A percentile compares a stretch with the other conserved stretches of the same genome.
Evolutionary conservation across 2,888 invertebrate species (phyloP).

Genomic region (Dryadula phaetusa): DNA sequence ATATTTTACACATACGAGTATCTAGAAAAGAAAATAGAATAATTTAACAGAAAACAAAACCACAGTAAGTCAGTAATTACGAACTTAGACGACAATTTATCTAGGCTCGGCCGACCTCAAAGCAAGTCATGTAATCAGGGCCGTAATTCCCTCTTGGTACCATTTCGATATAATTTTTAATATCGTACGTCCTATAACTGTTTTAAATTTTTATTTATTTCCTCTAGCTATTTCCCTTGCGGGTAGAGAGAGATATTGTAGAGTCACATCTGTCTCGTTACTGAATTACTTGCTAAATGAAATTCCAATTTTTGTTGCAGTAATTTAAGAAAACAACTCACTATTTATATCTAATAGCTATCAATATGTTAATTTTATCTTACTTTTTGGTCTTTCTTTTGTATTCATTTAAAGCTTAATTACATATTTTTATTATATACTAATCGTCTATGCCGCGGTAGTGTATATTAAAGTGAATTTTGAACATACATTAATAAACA

Average conservation of each 20-base stretch:
- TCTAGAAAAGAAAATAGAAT: slow-evolving; percentile 9
- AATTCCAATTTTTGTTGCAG: background rate
- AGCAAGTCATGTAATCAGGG: slow-evolving; percentile 22
- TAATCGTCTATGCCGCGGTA: too few relatives aligned
- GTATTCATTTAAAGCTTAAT: too few relatives aligned
- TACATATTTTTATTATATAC: too few relatives aligned
- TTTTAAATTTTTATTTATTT: slow-evolving; percentile 13
- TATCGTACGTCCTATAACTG: slow-evolving; percentile 11
- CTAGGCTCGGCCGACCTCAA: slow-evolving; percentile 51
- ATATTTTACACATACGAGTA: background rate
- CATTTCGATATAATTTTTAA: slow-evolving; percentile 25
- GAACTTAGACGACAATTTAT: slow-evolving; percentile 55
- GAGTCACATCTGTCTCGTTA: slow-evolving; percentile 2
- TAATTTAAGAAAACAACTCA: too few relatives aligned
- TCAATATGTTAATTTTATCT: too few relatives aligned
- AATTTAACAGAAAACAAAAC: slow-evolving; percentile 72
- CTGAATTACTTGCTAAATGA: background rate
- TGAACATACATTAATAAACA: too few relatives aligned
- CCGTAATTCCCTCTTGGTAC: slow-evolving; percentile 14
- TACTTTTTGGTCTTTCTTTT: too few relatives aligned
- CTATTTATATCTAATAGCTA: too few relatives aligned
- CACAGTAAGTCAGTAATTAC: slow-evolving; percentile 73
- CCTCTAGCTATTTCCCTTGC: slow-evolving; percentile 4
- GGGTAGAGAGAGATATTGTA: background rate
- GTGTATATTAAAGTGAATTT: too few relatives aligned